These are phyloP conservation scores for Syndactyla subalaris DNA, from an alignment of 2,797 vertebrate genomes.

Conservation along the genomic window DNA sequence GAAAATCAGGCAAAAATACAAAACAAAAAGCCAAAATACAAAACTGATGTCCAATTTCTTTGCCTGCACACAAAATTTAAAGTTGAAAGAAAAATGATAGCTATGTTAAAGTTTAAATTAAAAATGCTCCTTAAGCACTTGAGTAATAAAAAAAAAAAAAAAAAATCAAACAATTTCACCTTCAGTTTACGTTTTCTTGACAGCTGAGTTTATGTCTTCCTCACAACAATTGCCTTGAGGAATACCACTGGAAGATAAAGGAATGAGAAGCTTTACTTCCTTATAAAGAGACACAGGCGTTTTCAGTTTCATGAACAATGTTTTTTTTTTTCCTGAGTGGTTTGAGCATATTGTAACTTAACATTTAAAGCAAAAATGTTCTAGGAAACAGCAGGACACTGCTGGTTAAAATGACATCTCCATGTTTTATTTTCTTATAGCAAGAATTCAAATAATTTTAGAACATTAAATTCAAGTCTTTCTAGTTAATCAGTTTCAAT, in stretches of 20 bases:
- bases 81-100: not conserved
- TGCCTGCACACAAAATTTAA: not conserved
- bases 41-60: not conserved
- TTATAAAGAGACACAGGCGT: not conserved
- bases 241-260: not conserved
- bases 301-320: not conserved
- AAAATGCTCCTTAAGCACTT: not conserved
- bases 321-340: not conserved
- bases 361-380: not conserved
- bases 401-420: not conserved
- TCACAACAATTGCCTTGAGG: not conserved
- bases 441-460: not conserved
- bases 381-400: not conserved
- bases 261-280: not conserved
- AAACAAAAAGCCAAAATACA: not conserved
- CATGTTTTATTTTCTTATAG: not conserved
- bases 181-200: not conserved
- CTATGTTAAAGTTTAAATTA: not conserved
- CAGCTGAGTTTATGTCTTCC: not conserved
- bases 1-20: not conserved
- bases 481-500: not conserved
- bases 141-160: not conserved
- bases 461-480: not conserved
- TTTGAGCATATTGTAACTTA: fast-evolving
- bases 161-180: not conserved